Evolutionary conservation across 2,797 vertebrate species (phyloP), one percentile per base, ranked within the genome.

Genomic region (Myripristis jacobus): DNA sequence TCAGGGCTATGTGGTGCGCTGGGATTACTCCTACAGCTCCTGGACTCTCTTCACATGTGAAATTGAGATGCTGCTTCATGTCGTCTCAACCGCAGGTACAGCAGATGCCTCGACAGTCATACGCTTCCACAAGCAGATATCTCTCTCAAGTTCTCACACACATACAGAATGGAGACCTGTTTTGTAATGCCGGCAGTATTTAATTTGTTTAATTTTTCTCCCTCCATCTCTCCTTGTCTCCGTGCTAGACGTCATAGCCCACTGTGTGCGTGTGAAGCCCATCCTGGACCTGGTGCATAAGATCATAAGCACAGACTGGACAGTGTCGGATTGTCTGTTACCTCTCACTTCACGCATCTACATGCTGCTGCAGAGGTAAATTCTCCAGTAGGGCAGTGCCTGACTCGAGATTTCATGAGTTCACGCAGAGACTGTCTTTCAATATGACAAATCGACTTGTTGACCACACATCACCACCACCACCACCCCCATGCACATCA

Each of bases 11-110:
- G 76, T 97, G 85, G 97, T 99, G 7, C 96, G 96, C 55, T 99
- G 98, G 98, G 96, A 98, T 0, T 95, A 96, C 82, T 97, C 96
- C 3, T 99, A 97, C 77, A 98, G 97, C 87, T 95, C 96, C 84
- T 99, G 98, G 98, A 97, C 96, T 3, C 94, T 99, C 36, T 99
- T 99, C 84, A 99, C 98, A 24, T 99, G 98, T 1, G 98, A 99
- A 93, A 95, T 99, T 64, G 98, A 99, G 90, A 99, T 99, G 98
- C 92, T 99, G 72, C 95, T 99, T 3, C 98, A 99, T 6, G 98
- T 99, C 2, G 98, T 99, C 38, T 99, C 98, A 0, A 99, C 98
- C 15, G 97, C 97, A 92, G 98, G 98, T 99, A 89, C 83, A 75
- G 98, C 99, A 89, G 83, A 74, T 29, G 44, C 0, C 12, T 24